These are phyloP conservation scores for Eucera pruinosa DNA, from an alignment of 2,888 invertebrate genomes.

Conservation along the genomic window DNA sequence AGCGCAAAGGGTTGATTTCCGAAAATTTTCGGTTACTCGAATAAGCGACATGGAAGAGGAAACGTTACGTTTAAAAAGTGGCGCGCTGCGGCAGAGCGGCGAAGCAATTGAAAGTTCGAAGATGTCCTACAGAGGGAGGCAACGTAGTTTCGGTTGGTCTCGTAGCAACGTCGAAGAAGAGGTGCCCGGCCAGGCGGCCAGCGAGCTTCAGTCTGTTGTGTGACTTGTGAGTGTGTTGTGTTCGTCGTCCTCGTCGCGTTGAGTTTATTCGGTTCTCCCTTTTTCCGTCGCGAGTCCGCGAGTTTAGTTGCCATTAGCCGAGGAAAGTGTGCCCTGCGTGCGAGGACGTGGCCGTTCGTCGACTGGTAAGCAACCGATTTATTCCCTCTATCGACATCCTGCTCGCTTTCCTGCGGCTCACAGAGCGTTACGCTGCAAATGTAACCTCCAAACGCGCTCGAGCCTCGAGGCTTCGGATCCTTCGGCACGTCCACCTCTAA, in stretches of 20 bases:
- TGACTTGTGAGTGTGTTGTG: slow-evolving; percentile 74
- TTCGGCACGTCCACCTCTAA: too few relatives aligned
- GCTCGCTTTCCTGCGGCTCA: slow-evolving; percentile 17
- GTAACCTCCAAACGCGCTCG: slow-evolving; percentile 68
- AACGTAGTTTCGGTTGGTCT: slow-evolving; percentile 28
- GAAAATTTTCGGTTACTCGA: too few relatives aligned
- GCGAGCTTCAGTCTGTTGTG: slow-evolving; percentile 76
- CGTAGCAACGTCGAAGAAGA: slow-evolving; percentile 49
- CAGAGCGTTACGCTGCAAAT: slow-evolving; percentile 49
- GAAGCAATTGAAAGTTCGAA: not conserved
- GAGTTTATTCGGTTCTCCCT: slow-evolving; percentile 43
- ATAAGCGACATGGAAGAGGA: too few relatives aligned
- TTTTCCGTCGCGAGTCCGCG: slow-evolving; percentile 51
- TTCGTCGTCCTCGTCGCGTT: slow-evolving; percentile 60
- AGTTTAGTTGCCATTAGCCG: slow-evolving; percentile 39
- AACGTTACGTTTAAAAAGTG: slow-evolving; percentile 19
- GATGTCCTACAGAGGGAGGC: slow-evolving; percentile 17
- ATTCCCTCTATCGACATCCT: slow-evolving; percentile 11
- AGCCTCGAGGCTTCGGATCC: too few relatives aligned
- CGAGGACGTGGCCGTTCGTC: slow-evolving; percentile 20
- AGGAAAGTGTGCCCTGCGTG: slow-evolving; percentile 15
- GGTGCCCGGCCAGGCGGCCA: slow-evolving; percentile 48
- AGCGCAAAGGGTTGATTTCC: too few relatives aligned
- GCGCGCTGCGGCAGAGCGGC: not conserved
- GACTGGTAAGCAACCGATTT: slow-evolving; percentile 45